These are phyloP conservation scores for Acrocephalus scirpaceus DNA, from an alignment of 2,797 vertebrate species.

Conservation along the genomic window DNA sequence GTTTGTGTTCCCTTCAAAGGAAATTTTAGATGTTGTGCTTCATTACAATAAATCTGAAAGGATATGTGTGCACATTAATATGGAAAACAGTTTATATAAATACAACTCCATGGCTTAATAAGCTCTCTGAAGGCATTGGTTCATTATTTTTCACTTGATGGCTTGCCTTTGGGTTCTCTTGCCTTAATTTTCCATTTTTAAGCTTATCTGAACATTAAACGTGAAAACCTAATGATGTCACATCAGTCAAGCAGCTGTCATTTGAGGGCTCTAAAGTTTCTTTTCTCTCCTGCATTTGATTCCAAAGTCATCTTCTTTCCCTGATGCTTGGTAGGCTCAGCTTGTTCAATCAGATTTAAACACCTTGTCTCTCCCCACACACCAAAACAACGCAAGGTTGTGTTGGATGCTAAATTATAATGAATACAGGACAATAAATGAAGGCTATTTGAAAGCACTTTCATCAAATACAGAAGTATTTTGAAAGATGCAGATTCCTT, in stretches of 20 bases:
- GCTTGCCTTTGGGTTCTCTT: constrained; percentile 27
- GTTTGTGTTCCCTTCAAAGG: not conserved
- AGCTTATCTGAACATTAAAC: constrained; percentile 77
- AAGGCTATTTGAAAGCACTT: not conserved
- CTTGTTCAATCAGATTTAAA: not conserved
- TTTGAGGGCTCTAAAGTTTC: constrained; percentile 84
- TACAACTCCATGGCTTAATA: not conserved
- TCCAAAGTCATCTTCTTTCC: not conserved
- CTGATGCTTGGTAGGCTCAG: not conserved
- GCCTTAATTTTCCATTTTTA: constrained; percentile 76
- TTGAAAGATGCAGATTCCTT: not conserved
- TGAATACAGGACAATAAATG: not conserved
- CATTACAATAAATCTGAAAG: not conserved
- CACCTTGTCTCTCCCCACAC: not conserved
- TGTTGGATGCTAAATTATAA: not conserved
- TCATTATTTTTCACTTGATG: not conserved
- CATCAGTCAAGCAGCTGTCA: constrained; percentile 68
- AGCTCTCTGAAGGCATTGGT: not conserved
- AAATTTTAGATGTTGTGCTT: not conserved
- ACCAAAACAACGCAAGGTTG: not conserved
- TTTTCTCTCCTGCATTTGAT: constrained; percentile 60
- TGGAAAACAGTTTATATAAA: not conserved
- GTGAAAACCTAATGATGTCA: constrained; percentile 54
- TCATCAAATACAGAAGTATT: not conserved
- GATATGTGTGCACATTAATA: not conserved